Percentiles rank a stretch among this genome's conserved stretches.
phyloP scores from a whole-genome alignment of 2,888 invertebrate genomes.

The Heliconius cydno region DNA sequence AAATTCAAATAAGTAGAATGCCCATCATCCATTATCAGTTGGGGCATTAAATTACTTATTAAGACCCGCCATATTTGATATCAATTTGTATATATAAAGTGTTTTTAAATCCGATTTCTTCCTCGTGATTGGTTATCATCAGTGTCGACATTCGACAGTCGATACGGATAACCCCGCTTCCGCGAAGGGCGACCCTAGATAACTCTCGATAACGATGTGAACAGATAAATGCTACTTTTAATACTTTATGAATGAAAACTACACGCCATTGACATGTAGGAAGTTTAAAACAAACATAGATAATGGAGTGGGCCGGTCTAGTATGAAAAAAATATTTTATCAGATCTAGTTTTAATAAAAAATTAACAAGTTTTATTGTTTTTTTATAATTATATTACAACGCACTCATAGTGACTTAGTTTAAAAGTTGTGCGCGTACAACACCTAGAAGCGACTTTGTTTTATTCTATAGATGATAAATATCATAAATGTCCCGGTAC shows the following conservation, averaged over 20 bases:
- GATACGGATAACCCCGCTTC: conserved; percentile 51
- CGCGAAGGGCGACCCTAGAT: conserved; percentile 50
- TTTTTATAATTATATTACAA: too few species aligned
- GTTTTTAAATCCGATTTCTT: conserved; percentile 37
- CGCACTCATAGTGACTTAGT: too few species aligned
- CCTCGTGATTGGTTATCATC: conserved; percentile 43
- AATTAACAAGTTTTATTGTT: too few species aligned
- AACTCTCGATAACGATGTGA: conserved; percentile 41
- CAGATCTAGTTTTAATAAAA: too few species aligned
- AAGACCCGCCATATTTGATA: neutral
- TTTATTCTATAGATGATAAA: neutral
- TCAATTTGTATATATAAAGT: conserved; percentile 14
- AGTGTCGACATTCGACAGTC: conserved; percentile 45
- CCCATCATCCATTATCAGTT: neutral
- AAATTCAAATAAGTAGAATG: neutral
- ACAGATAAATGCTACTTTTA: conserved; percentile 38
- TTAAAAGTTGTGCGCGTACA: too few species aligned
- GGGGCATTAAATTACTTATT: neutral
- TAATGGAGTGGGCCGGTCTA: neutral
- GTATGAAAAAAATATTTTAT: neutral
- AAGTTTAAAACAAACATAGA: conserved; percentile 12
- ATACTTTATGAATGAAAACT: conserved; percentile 41
- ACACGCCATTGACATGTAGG: conserved; percentile 15
- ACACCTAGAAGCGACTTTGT: neutral
- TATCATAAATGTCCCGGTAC: neutral